Conservation (phyloP, 1,140 invertebrate species). For the Drosophila arawakana region DNA sequence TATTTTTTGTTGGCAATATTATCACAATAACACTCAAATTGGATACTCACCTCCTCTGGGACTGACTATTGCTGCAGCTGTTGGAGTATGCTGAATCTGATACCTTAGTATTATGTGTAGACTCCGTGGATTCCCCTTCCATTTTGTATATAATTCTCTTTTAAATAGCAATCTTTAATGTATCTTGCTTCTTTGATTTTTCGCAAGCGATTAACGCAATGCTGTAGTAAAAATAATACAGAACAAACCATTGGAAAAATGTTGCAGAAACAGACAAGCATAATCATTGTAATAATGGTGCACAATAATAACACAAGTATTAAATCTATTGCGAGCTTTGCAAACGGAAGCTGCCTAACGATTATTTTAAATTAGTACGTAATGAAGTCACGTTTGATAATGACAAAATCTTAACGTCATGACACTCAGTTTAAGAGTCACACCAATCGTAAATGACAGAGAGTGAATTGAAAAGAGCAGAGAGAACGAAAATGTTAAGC, state of each 20-base stretch:
- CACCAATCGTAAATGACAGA: not conserved
- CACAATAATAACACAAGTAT: no score
- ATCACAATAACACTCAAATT: no score
- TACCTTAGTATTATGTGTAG: constrained; percentile 86
- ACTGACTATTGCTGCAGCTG: constrained; percentile 91
- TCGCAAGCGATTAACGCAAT: constrained; percentile 4
- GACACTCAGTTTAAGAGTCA: not conserved
- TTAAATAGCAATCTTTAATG: not conserved
- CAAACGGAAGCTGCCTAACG: not conserved
- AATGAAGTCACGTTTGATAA: constrained; percentile 32
- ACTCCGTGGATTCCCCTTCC: constrained; percentile 82
- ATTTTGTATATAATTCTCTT: constrained; percentile 50
- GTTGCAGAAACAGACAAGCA: not conserved
- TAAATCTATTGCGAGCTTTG: no score
- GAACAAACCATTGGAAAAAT: not conserved
- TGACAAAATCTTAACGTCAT: not conserved
- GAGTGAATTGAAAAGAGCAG: not conserved
- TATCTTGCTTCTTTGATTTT: not conserved
- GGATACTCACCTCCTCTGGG: constrained; percentile 88
- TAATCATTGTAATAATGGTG: not conserved
- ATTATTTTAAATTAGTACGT: not conserved
- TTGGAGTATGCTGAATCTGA: constrained; percentile 92
- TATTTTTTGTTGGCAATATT: no score
- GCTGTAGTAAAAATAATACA: constrained; percentile 3
- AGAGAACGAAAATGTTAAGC: not conserved